A percentile compares a stretch with the other conserved stretches of the same genome.
Evolutionary conservation across 2,113 vertebrate genomes (phyloP).

Genomic region (Corydoras maculifer): DNA sequence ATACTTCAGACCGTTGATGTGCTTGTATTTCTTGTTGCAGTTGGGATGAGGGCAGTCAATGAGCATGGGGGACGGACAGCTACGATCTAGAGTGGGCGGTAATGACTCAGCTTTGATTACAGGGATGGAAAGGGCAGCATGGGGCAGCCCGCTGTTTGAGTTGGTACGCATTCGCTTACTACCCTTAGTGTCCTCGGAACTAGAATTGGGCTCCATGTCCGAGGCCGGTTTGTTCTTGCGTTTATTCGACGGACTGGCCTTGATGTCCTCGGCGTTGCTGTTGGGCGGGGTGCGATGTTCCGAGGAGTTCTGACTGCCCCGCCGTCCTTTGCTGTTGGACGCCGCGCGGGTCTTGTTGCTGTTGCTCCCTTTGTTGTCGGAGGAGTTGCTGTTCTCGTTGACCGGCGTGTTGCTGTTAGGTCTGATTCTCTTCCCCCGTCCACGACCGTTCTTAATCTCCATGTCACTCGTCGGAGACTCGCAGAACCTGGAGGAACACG

Average conservation of each 20-base stretch:
- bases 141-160: conserved; percentile 68
- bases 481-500: conserved; percentile 76
- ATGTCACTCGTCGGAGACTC: conserved; percentile 97
- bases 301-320: conserved; percentile 91
- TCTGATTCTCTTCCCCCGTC: conserved; percentile 90
- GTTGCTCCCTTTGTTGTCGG: conserved; percentile 72
- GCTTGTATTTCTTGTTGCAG: too few relatives aligned
- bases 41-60: conserved; percentile 52
- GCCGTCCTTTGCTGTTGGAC: conserved; percentile 89
- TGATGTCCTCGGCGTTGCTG: conserved; percentile 81
- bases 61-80: conserved; percentile 88
- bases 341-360: conserved; percentile 90
- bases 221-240: conserved; percentile 91
- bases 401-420: conserved; percentile 91
- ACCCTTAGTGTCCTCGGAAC: conserved; percentile 95
- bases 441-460: conserved; percentile 94
- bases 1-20: too few relatives aligned
- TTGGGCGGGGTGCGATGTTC: conserved; percentile 86
- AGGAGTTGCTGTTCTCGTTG: conserved; percentile 67
- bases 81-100: conserved; percentile 75
- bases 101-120: conserved; percentile 78
- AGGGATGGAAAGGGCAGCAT: conserved; percentile 60
- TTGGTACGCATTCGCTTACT: conserved; percentile 96
- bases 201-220: conserved; percentile 95
- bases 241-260: conserved; percentile 93